Conservation (phyloP, 1,140 invertebrate genomes). For the Phymorhynchus buccinoides region DNA sequence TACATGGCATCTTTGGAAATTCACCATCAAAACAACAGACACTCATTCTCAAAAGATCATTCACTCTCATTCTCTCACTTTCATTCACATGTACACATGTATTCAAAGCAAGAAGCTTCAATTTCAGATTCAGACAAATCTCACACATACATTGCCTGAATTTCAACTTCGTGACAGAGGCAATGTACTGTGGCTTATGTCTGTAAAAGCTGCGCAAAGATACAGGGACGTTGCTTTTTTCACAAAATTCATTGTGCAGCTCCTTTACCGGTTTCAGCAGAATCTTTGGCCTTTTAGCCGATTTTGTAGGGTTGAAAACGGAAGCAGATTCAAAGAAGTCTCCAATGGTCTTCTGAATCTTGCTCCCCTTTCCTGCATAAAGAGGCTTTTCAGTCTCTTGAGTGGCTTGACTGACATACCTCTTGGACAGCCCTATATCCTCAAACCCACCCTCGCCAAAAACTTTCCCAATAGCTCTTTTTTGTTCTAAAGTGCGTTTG, state of each 20-base stretch:
- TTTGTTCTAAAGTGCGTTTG: background rate
- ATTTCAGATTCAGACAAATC: background rate
- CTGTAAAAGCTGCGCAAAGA: background rate
- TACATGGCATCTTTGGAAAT: background rate
- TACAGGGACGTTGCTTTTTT: background rate
- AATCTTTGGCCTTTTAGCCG: background rate
- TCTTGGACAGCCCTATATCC: too few species aligned
- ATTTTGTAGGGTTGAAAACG: background rate
- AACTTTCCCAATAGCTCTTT: background rate
- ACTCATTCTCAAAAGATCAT: background rate
- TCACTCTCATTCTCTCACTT: background rate
- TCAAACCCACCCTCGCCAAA: background rate
- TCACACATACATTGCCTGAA: constrained; percentile 1
- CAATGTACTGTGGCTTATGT: background rate
- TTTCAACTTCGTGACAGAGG: background rate
- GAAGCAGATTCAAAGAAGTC: background rate
- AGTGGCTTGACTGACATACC: too few species aligned
- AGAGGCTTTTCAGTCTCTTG: background rate
- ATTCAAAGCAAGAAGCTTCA: background rate
- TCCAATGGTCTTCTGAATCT: background rate
- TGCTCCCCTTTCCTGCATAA: background rate
- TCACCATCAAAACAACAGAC: background rate
- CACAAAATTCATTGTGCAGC: background rate
- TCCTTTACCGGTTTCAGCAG: background rate
- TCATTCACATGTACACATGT: background rate